A percentile compares a stretch with the other conserved stretches of the same genome.
Evolutionary conservation across 2,797 vertebrate genomes (phyloP).

Genomic region (Chromobotia macracanthus): DNA sequence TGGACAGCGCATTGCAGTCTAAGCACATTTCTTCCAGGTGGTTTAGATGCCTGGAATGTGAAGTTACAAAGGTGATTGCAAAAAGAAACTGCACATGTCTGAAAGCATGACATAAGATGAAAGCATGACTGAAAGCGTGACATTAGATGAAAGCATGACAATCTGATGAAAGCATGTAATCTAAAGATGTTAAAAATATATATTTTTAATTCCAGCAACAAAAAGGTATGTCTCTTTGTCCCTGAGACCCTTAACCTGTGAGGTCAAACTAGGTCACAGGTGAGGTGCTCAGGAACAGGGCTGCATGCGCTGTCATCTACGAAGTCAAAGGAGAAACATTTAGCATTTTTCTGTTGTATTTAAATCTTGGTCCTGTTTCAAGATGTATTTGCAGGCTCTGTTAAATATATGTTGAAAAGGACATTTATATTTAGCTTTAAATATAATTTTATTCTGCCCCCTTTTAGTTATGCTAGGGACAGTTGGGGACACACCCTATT

Average conservation of each 20-base stretch:
- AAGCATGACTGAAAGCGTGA: too few relatives aligned
- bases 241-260: slow-evolving; percentile 99
- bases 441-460: neutral
- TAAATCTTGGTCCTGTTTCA: neutral
- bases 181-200: too few relatives aligned
- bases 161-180: too few relatives aligned
- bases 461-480: neutral
- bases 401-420: neutral
- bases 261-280: slow-evolving; percentile 92
- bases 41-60: slow-evolving; percentile 10
- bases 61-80: neutral
- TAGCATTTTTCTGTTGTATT: neutral
- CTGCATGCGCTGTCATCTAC: slow-evolving; percentile 77
- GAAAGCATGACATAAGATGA: neutral
- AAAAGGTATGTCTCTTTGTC: slow-evolving; percentile 85
- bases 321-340: neutral
- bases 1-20: slow-evolving; percentile 40
- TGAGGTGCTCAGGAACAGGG: slow-evolving; percentile 96
- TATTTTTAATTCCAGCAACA: slow-evolving; percentile 5
- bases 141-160: too few relatives aligned
- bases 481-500: slow-evolving; percentile 73
- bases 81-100: neutral
- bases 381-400: too few relatives aligned
- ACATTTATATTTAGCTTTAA: neutral
- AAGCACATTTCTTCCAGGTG: slow-evolving; percentile 17